Conservation (phyloP, 2,797 vertebrate genomes). For the Agapornis canus region DNA sequence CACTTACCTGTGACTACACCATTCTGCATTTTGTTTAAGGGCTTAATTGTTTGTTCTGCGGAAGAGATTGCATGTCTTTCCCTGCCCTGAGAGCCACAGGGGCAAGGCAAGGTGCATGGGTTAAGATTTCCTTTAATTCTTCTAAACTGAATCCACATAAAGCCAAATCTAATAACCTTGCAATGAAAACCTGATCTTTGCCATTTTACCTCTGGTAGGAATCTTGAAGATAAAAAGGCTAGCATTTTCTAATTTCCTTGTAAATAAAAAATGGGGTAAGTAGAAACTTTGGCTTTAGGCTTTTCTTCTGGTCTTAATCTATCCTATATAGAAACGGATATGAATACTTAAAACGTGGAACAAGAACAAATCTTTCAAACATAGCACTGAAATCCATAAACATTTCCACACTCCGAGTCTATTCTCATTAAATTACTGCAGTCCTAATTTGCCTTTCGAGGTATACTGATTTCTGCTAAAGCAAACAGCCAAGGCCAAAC, state of each 20-base stretch:
- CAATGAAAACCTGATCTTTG: background rate
- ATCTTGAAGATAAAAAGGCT: background rate
- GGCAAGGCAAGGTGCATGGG: rapidly evolving
- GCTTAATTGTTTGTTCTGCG: background rate
- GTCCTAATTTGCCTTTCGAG: constrained; percentile 47
- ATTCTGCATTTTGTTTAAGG: background rate
- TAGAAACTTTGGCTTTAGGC: background rate
- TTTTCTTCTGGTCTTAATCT: background rate
- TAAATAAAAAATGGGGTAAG: background rate
- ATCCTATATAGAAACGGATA: background rate
- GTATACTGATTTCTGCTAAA: constrained; percentile 49
- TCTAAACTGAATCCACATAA: background rate
- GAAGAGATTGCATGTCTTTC: background rate
- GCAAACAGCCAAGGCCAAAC: constrained; percentile 28
- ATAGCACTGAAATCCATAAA: background rate
- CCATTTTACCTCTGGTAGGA: background rate
- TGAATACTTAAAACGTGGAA: background rate
- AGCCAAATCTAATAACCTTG: background rate
- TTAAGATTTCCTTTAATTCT: background rate
- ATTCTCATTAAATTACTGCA: constrained; percentile 62
- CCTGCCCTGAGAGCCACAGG: background rate
- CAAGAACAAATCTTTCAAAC: background rate
- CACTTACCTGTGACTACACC: too few relatives aligned
- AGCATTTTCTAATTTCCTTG: background rate
- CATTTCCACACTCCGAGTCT: constrained; percentile 28